Base-by-base conservation (phyloP, 2,797 vertebrate species). In the Taeniopygia guttata region DNA sequence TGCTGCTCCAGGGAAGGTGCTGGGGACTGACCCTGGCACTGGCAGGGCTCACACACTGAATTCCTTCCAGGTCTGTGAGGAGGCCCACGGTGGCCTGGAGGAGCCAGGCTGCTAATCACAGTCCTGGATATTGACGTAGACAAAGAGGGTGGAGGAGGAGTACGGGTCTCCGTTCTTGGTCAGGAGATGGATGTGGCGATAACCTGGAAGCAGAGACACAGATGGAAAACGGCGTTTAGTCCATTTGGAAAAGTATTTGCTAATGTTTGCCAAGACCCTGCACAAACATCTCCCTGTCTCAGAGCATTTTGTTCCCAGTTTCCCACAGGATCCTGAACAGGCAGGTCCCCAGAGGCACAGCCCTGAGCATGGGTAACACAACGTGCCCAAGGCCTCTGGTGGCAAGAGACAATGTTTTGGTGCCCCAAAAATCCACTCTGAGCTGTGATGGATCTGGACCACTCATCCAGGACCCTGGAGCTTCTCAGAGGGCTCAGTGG, bases 151-250 rank as follows among this genome's bases (percentile, higher is more conserved):
- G 29, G 99, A 98, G 3, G 99, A 99, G 32, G 98, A 95, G 84
- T 99, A 98, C 2, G 97, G 90, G 89, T 99, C 98, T 29, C 99
- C 99, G 0, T 97, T 98, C 98, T 99, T 99, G 59, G 98, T 98
- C 83, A 99, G 97, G 72, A 99, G 98, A 11, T 99, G 99, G 68
- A 99, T 93, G 26, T 99, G 99, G 59, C 99, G 99, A 95, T 99
- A 99, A 59, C 99, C 99, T 99, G 94, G 66, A 66, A 66, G 95
- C 67, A 78, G 46, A 93, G 16, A 93, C 74, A 56, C 51, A 94
- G 84, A 64, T 42, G 79, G 54, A 51, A 69, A 62, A 48, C 5
- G 59, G 56, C 75, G 67, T 87, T 94, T 43, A 60, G 77, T 59
- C 45, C 13, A 5, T 6, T 0, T 27, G 34, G 70, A 48, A 74